Evolutionary conservation across 1,140 invertebrate genomes (phyloP).

Genomic region (Ceratoteleas bidentatus): DNA sequence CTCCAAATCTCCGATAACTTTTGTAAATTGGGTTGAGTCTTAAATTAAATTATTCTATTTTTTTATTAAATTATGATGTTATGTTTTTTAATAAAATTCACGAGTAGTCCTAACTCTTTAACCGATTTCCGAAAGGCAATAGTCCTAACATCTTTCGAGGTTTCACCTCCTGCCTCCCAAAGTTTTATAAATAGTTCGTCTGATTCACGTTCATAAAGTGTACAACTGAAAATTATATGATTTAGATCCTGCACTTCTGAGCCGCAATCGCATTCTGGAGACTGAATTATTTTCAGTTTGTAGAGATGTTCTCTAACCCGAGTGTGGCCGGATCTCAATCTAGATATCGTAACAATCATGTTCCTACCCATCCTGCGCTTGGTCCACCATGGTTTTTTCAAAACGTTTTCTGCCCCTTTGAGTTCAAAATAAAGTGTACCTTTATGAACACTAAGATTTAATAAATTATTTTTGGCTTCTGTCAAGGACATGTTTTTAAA

Average conservation of each 20-base stretch:
- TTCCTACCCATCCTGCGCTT: not conserved
- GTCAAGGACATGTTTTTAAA: not conserved
- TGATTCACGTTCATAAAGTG: not conserved
- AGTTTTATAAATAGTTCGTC: not conserved
- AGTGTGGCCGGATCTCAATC: not conserved
- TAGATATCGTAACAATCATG: not conserved
- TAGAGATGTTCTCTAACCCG: not conserved
- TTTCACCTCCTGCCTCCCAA: not conserved
- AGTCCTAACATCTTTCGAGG: not conserved
- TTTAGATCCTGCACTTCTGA: not conserved
- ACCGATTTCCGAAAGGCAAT: not conserved
- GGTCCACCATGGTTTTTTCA: not conserved
- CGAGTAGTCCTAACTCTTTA: not conserved
- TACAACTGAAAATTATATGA: not conserved
- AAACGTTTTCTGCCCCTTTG: not conserved
- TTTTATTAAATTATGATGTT: not conserved
- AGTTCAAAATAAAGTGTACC: not conserved
- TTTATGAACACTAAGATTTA: not conserved
- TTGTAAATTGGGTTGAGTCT: no score
- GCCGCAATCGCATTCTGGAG: not conserved
- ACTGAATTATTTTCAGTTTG: not conserved
- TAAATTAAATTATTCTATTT: no score
- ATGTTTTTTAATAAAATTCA: not conserved
- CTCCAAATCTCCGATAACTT: no score
- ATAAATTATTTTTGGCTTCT: not conserved